phyloP scores from a whole-genome alignment of 2,888 invertebrate species.

The Barypeithes pellucidus region DNA sequence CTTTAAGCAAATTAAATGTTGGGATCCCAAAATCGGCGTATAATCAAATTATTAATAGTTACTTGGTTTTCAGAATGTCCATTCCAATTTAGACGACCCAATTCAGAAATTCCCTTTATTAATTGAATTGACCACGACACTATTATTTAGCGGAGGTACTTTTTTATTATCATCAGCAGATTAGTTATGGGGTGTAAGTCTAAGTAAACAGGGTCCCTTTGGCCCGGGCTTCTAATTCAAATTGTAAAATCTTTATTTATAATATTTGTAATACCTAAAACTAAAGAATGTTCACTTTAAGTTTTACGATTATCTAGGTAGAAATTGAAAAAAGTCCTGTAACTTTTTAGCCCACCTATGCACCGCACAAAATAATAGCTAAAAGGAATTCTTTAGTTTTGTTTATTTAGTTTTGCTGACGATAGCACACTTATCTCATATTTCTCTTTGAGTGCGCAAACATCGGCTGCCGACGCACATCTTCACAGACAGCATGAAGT shows the following conservation, averaged over 20 bases:
- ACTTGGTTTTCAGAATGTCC: conserved; percentile 18
- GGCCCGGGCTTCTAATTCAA: background rate
- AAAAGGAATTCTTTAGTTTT: no score
- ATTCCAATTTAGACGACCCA: background rate
- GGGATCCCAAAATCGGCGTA: conserved; percentile 16
- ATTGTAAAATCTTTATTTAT: conserved; percentile 5
- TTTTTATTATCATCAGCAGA: no score
- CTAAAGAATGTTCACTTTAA: background rate
- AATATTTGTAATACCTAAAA: background rate
- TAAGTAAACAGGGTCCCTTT: no score
- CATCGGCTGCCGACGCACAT: no score
- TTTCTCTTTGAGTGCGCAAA: no score
- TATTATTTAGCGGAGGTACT: no score
- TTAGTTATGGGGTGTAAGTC: no score
- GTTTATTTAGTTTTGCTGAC: no score
- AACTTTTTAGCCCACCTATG: no score
- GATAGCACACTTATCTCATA: no score
- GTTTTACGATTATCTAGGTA: background rate
- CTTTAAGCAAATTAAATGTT: conserved; percentile 5
- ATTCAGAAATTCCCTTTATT: background rate
- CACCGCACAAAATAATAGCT: no score
- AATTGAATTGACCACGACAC: background rate
- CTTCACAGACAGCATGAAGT: no score
- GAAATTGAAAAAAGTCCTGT: background rate
- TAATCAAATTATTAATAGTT: conserved; percentile 33